Evolutionary conservation across 2,797 vertebrate species (phyloP).

Genomic region (Gila robusta): DNA sequence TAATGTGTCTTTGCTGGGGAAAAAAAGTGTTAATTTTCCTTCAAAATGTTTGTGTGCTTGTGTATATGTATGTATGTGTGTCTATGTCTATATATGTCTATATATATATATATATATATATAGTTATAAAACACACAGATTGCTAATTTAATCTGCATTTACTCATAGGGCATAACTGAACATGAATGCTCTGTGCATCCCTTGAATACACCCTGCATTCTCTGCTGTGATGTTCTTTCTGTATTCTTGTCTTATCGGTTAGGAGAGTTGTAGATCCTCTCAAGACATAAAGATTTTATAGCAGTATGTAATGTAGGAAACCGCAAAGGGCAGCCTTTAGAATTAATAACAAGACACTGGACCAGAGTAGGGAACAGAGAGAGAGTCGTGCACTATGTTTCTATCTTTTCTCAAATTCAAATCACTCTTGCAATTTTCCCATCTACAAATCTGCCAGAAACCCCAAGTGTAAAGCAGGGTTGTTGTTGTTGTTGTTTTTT

Average conservation of each 20-base stretch:
- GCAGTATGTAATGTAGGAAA: constrained; percentile 38
- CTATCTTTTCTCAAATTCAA: constrained; percentile 33
- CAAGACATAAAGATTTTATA: constrained; percentile 41
- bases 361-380: constrained; percentile 16
- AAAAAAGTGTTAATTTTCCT: not conserved
- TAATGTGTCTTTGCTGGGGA: not conserved
- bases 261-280: constrained; percentile 15
- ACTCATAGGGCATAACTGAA: not conserved
- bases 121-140: not conserved
- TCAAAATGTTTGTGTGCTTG: not conserved
- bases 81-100: not conserved
- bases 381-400: constrained; percentile 4
- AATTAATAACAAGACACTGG: constrained; percentile 46
- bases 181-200: not conserved
- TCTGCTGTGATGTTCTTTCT: constrained; percentile 26
- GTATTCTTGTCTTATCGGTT: constrained; percentile 10
- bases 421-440: constrained; percentile 31
- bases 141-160: not conserved
- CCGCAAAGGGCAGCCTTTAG: constrained; percentile 37
- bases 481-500: not conserved
- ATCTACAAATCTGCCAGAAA: constrained; percentile 33
- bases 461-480: not conserved
- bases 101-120: too few relatives aligned
- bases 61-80: too few relatives aligned
- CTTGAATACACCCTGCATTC: not conserved